phyloP scores from a whole-genome alignment of 1,140 invertebrate species.

The Drosophila biarmipes region DNA sequence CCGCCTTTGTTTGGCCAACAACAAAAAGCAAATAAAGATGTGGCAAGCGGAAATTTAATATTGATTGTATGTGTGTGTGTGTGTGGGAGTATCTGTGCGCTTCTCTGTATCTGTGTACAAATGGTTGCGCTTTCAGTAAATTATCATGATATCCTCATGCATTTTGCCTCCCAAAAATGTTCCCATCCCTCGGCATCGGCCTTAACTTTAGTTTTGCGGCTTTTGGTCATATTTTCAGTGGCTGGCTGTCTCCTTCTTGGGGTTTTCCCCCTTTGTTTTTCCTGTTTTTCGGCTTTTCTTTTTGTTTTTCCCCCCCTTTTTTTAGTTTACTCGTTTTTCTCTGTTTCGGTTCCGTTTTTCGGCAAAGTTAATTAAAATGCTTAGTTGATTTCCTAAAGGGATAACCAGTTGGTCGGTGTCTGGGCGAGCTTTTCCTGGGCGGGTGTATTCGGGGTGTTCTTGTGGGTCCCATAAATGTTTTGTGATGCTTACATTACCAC shows the following conservation, averaged over 20 bases:
- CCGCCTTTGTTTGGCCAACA: conserved; percentile 35
- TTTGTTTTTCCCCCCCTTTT: conserved; percentile 14
- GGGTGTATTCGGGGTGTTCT: conserved; percentile 15
- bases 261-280: conserved; percentile 5
- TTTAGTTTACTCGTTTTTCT: conserved; percentile 8
- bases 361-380: conserved; percentile 78
- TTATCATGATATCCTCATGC: conserved; percentile 69
- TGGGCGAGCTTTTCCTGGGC: conserved; percentile 3
- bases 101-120: conserved; percentile 48
- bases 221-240: conserved; percentile 75
- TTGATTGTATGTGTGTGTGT: conserved; percentile 63
- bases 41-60: conserved; percentile 79
- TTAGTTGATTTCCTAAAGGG: conserved; percentile 79
- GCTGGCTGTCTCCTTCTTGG: background rate
- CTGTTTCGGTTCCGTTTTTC: conserved; percentile 44
- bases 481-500: conserved; percentile 21
- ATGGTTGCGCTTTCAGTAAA: conserved; percentile 79
- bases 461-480: conserved; percentile 46
- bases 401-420: conserved; percentile 55
- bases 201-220: conserved; percentile 72
- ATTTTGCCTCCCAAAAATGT: background rate
- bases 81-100: conserved; percentile 4
- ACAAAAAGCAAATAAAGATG: conserved; percentile 77
- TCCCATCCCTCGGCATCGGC: conserved; percentile 25
- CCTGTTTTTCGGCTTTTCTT: conserved; percentile 13